Conservation (phyloP, 2,888 invertebrate species). For the Dorcus hopei region DNA sequence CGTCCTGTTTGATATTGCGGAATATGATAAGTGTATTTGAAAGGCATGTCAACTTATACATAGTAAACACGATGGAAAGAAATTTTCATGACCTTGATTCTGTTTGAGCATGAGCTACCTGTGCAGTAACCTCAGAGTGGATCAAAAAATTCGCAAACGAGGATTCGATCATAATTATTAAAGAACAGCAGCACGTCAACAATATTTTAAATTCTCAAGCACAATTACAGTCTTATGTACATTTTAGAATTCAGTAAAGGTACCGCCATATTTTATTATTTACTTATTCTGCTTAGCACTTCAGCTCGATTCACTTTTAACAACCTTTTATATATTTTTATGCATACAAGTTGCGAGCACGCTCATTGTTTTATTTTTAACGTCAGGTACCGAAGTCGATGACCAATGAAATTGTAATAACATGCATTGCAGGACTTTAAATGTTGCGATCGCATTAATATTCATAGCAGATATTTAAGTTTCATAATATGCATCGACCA, state of each 20-base stretch:
- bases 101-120: no score
- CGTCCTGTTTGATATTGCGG: neutral
- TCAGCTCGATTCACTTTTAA: slow-evolving; percentile 13
- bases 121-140: no score
- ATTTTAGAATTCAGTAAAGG: no score
- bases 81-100: no score
- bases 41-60: neutral
- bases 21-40: slow-evolving; percentile 3
- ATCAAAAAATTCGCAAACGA: no score
- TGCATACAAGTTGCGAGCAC: neutral
- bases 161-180: no score
- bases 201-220: no score
- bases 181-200: no score
- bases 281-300: slow-evolving; percentile 13
- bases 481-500: neutral
- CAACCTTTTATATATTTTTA: slow-evolving; percentile 12
- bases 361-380: slow-evolving; percentile 10
- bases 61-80: no score
- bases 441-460: neutral
- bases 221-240: no score
- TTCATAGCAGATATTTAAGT: neutral
- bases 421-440: neutral
- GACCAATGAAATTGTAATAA: slow-evolving; percentile 5
- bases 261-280: slow-evolving; percentile 9
- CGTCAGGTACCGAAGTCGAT: slow-evolving; percentile 12